These are phyloP conservation scores for Empis stercorea DNA, from an alignment of 2,888 invertebrate species.

Conservation along the genomic window DNA sequence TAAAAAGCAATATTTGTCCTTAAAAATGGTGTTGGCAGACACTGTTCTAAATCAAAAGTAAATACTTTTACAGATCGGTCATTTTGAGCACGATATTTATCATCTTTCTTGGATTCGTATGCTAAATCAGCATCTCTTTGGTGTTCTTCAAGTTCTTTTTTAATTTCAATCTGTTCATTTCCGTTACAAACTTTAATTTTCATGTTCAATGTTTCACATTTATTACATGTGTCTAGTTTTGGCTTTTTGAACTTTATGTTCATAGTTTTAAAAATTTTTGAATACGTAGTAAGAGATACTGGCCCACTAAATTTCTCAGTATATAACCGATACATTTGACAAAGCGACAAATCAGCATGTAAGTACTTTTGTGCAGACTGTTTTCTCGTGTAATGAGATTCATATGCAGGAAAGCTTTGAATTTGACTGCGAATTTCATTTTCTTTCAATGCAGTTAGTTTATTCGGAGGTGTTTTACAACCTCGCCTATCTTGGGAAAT, in stretches of 20 bases:
- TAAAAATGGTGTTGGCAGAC: neutral
- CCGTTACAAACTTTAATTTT: neutral
- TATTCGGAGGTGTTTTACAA: conserved; percentile 6
- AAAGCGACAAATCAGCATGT: conserved; percentile 4
- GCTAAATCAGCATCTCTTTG: conserved; percentile 1
- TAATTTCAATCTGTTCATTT: neutral
- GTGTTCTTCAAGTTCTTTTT: conserved; percentile 3
- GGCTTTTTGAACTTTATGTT: neutral
- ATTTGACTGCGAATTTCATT: conserved; percentile 3
- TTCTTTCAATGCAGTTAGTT: conserved; percentile 8
- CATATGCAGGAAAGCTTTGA: conserved; percentile 3
- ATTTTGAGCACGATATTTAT: neutral
- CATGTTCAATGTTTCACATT: neutral
- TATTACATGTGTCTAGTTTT: neutral
- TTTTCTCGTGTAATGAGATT: conserved; percentile 5
- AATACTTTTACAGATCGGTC: neutral
- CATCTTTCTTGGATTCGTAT: conserved; percentile 5
- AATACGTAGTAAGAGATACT: neutral
- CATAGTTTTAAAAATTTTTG: neutral
- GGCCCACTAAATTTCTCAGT: conserved; percentile 1
- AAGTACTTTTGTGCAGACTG: conserved; percentile 5
- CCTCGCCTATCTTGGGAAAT: conserved; percentile 6
- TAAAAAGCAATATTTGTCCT: neutral
- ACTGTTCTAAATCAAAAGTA: conserved; percentile 5
- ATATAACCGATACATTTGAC: conserved; percentile 7